Conservation (phyloP, 92 coral and sea anemone species). For the Phymanthus crucifer region DNA sequence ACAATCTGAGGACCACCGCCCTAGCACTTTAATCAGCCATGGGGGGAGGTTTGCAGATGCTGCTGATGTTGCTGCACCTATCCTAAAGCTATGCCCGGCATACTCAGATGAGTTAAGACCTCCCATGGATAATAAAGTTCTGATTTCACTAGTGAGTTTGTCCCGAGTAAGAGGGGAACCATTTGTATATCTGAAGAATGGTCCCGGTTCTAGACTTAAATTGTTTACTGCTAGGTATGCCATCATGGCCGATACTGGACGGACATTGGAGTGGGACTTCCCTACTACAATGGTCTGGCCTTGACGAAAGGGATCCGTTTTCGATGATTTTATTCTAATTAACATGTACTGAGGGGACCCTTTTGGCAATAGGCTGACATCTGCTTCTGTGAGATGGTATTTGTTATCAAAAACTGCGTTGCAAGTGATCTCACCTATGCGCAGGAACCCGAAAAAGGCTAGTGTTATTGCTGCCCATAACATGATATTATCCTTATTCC, state of each 20-base stretch:
- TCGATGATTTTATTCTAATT: conserved; percentile 26
- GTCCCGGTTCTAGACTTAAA: conserved; percentile 8
- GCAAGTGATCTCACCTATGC: conserved; percentile 46
- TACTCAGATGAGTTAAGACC: conserved; percentile 35
- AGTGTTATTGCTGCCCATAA: conserved; percentile 57
- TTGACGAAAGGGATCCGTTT: conserved; percentile 51
- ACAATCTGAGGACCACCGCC: conserved; percentile 45
- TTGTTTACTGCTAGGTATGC: conserved; percentile 19
- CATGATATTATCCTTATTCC: conserved; percentile 37
- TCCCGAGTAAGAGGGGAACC: conserved; percentile 28
- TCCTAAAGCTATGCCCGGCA: conserved; percentile 28
- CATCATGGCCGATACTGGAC: conserved; percentile 38
- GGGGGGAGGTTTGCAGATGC: conserved; percentile 28
- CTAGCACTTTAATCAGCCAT: conserved; percentile 41
- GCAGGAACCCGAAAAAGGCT: conserved; percentile 52
- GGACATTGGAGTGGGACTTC: conserved; percentile 27
- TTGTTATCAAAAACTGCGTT: conserved; percentile 15
- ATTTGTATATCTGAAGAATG: conserved; percentile 21
- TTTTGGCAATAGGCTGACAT: background rate
- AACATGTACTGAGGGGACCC: conserved; percentile 26
- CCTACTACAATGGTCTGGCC: conserved; percentile 39
- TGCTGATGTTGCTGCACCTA: conserved; percentile 33
- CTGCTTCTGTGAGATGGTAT: conserved; percentile 20
- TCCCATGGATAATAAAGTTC: conserved; percentile 22
- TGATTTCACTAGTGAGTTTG: conserved; percentile 33